Evolutionary conservation across 1,140 invertebrate species (phyloP).

Genomic region (Drosophila lini): DNA sequence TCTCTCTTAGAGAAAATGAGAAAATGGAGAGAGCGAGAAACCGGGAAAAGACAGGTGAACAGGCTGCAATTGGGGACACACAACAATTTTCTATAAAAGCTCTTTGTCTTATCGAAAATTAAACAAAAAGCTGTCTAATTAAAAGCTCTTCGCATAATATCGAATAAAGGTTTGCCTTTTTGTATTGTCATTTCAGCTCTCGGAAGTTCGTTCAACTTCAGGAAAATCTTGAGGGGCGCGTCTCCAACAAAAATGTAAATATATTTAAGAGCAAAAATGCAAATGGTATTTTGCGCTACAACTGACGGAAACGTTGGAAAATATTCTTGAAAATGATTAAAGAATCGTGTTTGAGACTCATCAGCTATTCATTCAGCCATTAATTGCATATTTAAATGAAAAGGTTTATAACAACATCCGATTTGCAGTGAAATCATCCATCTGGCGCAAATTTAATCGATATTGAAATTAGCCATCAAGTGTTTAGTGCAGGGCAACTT

Average conservation of each 20-base stretch:
- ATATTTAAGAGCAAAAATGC: neutral
- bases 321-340: slow-evolving; percentile 17
- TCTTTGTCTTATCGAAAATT: slow-evolving; percentile 16
- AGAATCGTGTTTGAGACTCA: slow-evolving; percentile 2
- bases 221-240: slow-evolving; percentile 36
- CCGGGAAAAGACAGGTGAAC: slow-evolving; percentile 34
- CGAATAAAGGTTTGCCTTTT: slow-evolving; percentile 34
- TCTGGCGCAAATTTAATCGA: slow-evolving; percentile 15
- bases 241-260: slow-evolving; percentile 5
- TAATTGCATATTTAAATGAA: slow-evolving; percentile 24
- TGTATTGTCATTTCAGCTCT: slow-evolving; percentile 15
- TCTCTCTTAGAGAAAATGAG: slow-evolving; percentile 18
- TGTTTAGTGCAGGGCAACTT: slow-evolving; percentile 5
- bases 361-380: slow-evolving; percentile 33
- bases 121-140: slow-evolving; percentile 27
- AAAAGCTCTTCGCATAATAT: slow-evolving; percentile 52
- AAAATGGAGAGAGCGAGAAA: slow-evolving; percentile 20
- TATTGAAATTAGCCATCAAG: slow-evolving; percentile 33
- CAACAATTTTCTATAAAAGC: slow-evolving; percentile 43
- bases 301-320: slow-evolving; percentile 35
- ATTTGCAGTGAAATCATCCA: slow-evolving; percentile 26
- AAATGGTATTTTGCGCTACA: neutral
- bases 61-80: slow-evolving; percentile 31
- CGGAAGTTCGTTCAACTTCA: slow-evolving; percentile 71
- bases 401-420: neutral